Base-by-base conservation (phyloP, 2,888 invertebrate species). In the Auanema freiburgensis region DNA sequence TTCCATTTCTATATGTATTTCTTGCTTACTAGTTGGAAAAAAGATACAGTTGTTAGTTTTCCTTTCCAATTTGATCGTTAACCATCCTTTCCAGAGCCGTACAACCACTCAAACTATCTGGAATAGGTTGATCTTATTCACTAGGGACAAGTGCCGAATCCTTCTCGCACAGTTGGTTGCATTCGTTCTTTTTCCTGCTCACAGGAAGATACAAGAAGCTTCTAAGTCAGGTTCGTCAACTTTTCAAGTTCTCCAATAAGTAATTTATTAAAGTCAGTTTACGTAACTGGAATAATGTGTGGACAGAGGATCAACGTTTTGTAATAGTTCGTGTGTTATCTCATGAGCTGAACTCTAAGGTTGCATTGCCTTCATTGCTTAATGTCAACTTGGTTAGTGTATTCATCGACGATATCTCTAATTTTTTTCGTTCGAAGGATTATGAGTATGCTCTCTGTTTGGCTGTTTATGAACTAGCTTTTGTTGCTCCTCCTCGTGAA, bases 371-470 rank as follows among this genome's bases (percentile, higher is more conserved):
- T 8, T 57, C 59, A 1, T 43, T 72, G 11, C 63, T 71, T 11
- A 66, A 62, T 25, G 62, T 72, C 16, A 72, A 72, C 56, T 58
- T 72, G 44, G 67, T 67, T 42, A 51, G 46, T 43, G 18, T 46
- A 52, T n/a, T 49, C 6, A 40, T 25, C 18, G 10, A 1, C 1
- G 33, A 5, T 3, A 5, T 8, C 33, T 3, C 8, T 33, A 33
- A 33, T 33, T 33, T 33, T 33, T 33, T 8, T 5, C 33, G n/a
- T 33, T 33, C 64, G 21, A 11, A 74, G 72, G 77, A 78, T 63
- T 79, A 72, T 49, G 79, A 79, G 53, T 80, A 71, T 55, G 79
- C 79, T 1, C 58, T 80, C 60, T 78, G 77, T 54, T 65, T 79
- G 40, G 79, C 76, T 10, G 57, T 81, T 12, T 80, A 79, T 56